Base-by-base conservation (phyloP, 2,888 invertebrate species). In the Pachliopta kotzebuea region DNA sequence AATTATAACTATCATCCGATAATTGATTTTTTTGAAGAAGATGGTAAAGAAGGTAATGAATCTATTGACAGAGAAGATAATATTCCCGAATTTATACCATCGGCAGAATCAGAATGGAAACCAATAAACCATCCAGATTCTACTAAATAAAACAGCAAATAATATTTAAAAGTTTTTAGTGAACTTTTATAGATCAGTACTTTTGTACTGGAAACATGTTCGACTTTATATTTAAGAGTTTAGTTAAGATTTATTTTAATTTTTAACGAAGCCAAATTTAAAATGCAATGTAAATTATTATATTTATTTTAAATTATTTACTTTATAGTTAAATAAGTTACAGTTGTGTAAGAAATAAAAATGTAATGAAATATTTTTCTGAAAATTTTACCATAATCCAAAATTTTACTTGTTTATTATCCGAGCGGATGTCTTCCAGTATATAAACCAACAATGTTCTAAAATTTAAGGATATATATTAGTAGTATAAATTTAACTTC, bases 1-100 rank as follows among this genome's bases (percentile, higher is more conserved):
- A 96, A 96, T 85, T 96, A 96, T 77, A 96, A 94, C 77, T 96
- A 96, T 74, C 96, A 96, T 83, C 96, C 96, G 1, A 96, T 96
- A 57, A 96, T 96, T 71, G 96, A 96, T 76, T 96, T 96, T 79
- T 96, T 96, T 79, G 94, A 93, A 69, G 90, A 88, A 59, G 81
- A 79, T 37, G 84, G 78, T 49, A 84, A 81, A 70, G 83, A 83
- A 49, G 72, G 70, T 54, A 79, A 79, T 56, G 80, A 84, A 56
- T 83, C 85, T 18, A 87, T 88, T 69, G 91, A 91, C 63, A 81
- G 90, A 75, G 90, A 88, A 72, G 91, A 90, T 62, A 79, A 69
- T 67, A 79, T 75, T 50, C 64, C 80, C 52, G 76, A 79, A 23
- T 88, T 77, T 69, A 68, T 79, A 11, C 79, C 83, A 17, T 74